A percentile compares a stretch with the other conserved stretches of the same genome.
Conservation (phyloP, 1,140 invertebrate genomes). For the Sinonovacula constricta region DNA sequence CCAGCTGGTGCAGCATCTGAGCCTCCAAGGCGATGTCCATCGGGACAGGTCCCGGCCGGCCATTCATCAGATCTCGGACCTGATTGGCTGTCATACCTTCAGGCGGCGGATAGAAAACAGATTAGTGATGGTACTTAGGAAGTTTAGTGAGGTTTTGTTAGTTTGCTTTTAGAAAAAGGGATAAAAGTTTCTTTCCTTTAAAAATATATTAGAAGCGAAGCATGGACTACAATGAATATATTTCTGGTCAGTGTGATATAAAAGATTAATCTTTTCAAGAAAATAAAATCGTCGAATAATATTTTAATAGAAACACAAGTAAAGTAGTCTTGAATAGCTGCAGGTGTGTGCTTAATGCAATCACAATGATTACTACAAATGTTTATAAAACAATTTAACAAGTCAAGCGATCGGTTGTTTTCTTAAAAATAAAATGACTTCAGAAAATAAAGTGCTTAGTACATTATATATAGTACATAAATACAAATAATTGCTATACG, state of each 20-base stretch:
- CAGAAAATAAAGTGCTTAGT: neutral
- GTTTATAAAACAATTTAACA: neutral
- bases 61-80: constrained; percentile 32
- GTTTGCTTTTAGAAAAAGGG: too few species aligned
- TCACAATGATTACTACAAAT: neutral
- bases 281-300: too few species aligned
- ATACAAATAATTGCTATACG: neutral
- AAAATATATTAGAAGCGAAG: too few species aligned
- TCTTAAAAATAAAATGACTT: neutral
- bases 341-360: neutral
- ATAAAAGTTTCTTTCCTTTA: too few species aligned
- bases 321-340: too few species aligned
- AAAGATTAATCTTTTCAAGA: too few species aligned
- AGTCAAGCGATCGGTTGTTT: neutral
- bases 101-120: too few species aligned
- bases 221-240: too few species aligned
- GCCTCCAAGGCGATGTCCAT: constrained; percentile 35
- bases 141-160: too few species aligned
- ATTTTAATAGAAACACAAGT: too few species aligned
- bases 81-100: constrained; percentile 27
- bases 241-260: too few species aligned
- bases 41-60: constrained; percentile 27
- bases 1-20: constrained; percentile 1
- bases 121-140: too few species aligned
- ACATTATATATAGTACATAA: neutral